Conservation (phyloP, 1,140 invertebrate genomes). For the Dendrolimus punctatus region DNA sequence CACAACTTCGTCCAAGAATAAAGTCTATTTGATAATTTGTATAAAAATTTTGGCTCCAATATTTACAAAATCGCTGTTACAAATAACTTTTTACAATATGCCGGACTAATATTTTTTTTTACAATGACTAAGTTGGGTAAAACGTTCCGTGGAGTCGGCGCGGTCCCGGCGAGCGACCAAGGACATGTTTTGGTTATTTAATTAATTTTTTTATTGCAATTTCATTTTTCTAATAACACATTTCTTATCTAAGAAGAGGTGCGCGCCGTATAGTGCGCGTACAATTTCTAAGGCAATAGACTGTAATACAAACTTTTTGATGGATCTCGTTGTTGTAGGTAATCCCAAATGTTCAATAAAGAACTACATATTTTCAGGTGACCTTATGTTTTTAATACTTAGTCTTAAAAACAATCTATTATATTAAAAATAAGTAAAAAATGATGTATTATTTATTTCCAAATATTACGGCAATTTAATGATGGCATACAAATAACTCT, state of each 20-base stretch:
- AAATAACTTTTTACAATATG: conserved; percentile 39
- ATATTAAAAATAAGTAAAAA: no score
- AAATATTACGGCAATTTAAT: no score
- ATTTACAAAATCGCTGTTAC: conserved; percentile 58
- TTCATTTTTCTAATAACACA: conserved; percentile 60
- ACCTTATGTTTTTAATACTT: no score
- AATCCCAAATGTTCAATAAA: no score
- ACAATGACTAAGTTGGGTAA: conserved; percentile 44
- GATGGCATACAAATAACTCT: no score
- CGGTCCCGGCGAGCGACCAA: conserved; percentile 19
- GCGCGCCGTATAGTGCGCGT: conserved; percentile 49
- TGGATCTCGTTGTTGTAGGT: no score
- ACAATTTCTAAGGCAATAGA: conserved; percentile 1
- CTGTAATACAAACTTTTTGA: no score
- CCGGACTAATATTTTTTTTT: conserved; percentile 51
- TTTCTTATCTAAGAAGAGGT: conserved; percentile 57
- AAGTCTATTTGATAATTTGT: conserved; percentile 58
- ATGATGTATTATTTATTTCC: no score
- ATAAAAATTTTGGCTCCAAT: conserved; percentile 69
- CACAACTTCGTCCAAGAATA: conserved; percentile 52
- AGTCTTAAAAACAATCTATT: no score
- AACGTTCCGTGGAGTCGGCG: conserved; percentile 24
- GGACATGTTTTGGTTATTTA: conserved; percentile 44
- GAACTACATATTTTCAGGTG: no score
- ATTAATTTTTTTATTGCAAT: conserved; percentile 51